Conservation (phyloP, 2,888 invertebrate species). For the Campoplex nolae region DNA sequence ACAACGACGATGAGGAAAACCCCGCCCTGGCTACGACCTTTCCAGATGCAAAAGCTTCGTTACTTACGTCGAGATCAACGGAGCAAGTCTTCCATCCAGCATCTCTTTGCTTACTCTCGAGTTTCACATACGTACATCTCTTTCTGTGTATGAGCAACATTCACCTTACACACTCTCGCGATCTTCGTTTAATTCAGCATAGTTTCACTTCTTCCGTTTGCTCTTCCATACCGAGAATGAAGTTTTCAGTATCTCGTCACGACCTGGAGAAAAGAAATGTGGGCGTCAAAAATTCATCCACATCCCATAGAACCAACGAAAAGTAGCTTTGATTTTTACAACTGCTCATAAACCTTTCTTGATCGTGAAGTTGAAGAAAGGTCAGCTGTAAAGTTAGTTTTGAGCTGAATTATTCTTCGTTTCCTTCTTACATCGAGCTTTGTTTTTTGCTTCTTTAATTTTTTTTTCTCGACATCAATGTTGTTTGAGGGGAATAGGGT, state of each 20-base stretch:
- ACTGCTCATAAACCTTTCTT: not conserved
- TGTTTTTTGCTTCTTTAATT: not conserved
- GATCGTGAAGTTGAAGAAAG: not conserved
- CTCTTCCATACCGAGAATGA: not conserved
- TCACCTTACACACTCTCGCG: slow-evolving; percentile 10
- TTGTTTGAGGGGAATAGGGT: too few species aligned
- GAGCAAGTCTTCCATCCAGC: not conserved
- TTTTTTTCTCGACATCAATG: not conserved
- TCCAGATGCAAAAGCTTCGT: slow-evolving; percentile 58
- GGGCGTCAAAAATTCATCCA: not conserved
- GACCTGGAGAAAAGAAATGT: not conserved
- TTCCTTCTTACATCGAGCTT: too few species aligned
- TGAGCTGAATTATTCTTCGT: not conserved
- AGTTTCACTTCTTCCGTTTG: slow-evolving; percentile 23
- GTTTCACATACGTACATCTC: not conserved
- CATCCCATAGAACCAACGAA: not conserved
- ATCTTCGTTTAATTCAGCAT: slow-evolving; percentile 11
- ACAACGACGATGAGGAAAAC: slow-evolving; percentile 32
- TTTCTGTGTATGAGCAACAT: not conserved
- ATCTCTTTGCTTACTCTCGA: slow-evolving; percentile 7
- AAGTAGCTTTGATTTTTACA: not conserved
- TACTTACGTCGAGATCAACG: slow-evolving; percentile 52
- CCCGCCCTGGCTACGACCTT: slow-evolving; percentile 59
- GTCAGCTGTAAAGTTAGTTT: not conserved
- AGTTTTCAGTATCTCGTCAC: not conserved